Percentiles rank a stretch among this genome's conserved stretches.
Conservation (phyloP, 2,888 invertebrate species). For the Keiferia lycopersicella region DNA sequence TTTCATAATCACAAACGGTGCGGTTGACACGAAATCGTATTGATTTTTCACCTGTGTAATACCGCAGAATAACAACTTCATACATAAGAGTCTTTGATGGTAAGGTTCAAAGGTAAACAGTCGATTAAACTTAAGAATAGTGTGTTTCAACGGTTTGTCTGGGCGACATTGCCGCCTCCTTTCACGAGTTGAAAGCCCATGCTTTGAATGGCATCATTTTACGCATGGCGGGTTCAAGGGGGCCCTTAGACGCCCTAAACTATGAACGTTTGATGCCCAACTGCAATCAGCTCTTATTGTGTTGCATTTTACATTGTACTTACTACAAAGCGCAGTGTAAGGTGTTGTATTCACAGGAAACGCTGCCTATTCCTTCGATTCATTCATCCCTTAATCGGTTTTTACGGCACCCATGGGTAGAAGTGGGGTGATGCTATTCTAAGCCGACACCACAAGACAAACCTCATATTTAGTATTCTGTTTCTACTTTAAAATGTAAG, state of each 20-base stretch:
- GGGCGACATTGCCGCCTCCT: conserved; percentile 19
- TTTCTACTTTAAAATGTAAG: no score
- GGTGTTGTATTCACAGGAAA: no score
- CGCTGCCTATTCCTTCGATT: no score
- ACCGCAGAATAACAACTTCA: not conserved
- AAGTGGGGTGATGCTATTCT: no score
- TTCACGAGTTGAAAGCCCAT: conserved; percentile 33
- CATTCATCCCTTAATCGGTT: no score
- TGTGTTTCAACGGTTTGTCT: conserved; percentile 7
- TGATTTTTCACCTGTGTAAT: conserved; percentile 6
- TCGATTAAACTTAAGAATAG: not conserved
- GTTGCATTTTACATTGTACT: not conserved
- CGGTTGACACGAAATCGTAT: conserved; percentile 7
- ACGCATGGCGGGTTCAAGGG: conserved; percentile 33
- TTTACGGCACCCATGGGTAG: no score
- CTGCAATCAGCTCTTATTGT: conserved; percentile 2
- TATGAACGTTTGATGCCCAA: conserved; percentile 22
- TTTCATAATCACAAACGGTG: conserved; percentile 12
- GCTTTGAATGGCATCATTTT: conserved; percentile 31
- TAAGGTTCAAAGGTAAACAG: not conserved
- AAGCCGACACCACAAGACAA: no score
- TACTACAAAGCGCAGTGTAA: no score
- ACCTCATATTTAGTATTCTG: not conserved
- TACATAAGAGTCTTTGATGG: not conserved
- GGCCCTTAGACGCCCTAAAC: conserved; percentile 9